A percentile compares a stretch with the other conserved stretches of the same genome.
These are phyloP conservation scores for Colletes gigas DNA, from an alignment of 1,140 invertebrate genomes.

Conservation along the genomic window DNA sequence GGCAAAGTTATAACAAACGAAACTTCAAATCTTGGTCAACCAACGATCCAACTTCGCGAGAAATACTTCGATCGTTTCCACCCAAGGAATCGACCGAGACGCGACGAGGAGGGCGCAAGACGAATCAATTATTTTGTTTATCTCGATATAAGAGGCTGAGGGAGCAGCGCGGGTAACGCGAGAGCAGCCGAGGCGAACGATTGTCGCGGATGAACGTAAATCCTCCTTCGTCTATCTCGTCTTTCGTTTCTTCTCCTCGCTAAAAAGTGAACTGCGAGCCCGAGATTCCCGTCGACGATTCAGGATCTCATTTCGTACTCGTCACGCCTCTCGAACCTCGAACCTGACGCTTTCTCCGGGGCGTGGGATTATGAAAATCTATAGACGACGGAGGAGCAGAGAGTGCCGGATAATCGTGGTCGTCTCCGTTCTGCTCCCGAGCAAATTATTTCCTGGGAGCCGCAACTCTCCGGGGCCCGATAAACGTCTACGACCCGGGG, in stretches of 20 bases:
- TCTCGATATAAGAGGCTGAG: too few relatives aligned
- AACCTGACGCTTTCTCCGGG: not conserved
- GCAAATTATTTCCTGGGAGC: slow-evolving; percentile 60
- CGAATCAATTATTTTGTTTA: too few relatives aligned
- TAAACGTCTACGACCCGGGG: slow-evolving; percentile 36
- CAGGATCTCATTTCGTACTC: slow-evolving; percentile 43
- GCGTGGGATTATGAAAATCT: slow-evolving; percentile 64
- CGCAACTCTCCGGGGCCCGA: slow-evolving; percentile 47
- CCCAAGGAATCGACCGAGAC: too few relatives aligned
- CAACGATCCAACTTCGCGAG: too few relatives aligned
- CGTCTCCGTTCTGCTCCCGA: slow-evolving; percentile 24
- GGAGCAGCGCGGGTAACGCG: too few relatives aligned
- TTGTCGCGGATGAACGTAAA: not conserved
- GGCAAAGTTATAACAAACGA: too few relatives aligned
- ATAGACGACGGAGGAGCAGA: slow-evolving; percentile 37
- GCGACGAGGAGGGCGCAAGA: too few relatives aligned
- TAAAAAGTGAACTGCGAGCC: not conserved
- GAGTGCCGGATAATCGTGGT: slow-evolving; percentile 39
- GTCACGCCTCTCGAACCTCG: slow-evolving; percentile 25
- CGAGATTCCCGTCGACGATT: slow-evolving; percentile 26
- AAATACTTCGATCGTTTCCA: too few relatives aligned
- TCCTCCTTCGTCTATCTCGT: not conserved
- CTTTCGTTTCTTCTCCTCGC: too few relatives aligned
- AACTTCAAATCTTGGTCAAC: too few relatives aligned
- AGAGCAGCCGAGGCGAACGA: too few relatives aligned